Base-by-base conservation (phyloP, 1,140 invertebrate genomes). In the Dendroctonus valens region DNA sequence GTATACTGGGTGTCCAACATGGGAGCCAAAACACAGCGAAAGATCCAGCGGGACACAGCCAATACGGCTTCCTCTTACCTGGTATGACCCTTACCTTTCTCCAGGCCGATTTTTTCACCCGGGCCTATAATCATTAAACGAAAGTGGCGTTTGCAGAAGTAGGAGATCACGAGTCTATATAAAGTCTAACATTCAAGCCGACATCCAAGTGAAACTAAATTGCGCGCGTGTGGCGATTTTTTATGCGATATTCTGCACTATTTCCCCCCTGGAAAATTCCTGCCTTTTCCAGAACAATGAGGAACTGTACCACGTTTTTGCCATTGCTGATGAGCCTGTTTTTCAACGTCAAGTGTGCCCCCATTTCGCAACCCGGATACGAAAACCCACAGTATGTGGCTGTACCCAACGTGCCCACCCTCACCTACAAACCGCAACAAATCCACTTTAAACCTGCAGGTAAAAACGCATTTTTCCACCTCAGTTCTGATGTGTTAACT, bases 331-430 rank as follows among this genome's bases (percentile, higher is more conserved):
- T 62, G 59, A 63, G 59, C 40, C 15, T 62, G 7, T 62, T 68
- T 6, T 63, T 68, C 37, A 57, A 59, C 12, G 50, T 67, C 5
- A 59, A 54, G 49, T 67, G 65, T 26, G 7, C 39, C 5, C 52
- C 70, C 5, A 62, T 72, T 38, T 69, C 70, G n/a, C 68, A 72
- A 41, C 70, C 70, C 9, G 65, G 15, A 50, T 72, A 72, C 54
- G 58, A 66, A 50, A 70, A 61, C 49, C 48, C 57, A 41, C 70
- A 64, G 37, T 72, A 72, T 59, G 65, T 63, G 15, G 42, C 41
- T 59, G 55, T 68, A 15, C 70, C 67, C 42, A 62, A 59, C 14
- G 50, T 69, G 40, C 59, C 70, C n/a, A 41, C 50, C 42, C 41
- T 72, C 48, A 14, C 55, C 14, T 72, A 72, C 48, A 67, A 69